Base-by-base conservation (phyloP, 2,113 vertebrate species). In the Mohoua ochrocephala region DNA sequence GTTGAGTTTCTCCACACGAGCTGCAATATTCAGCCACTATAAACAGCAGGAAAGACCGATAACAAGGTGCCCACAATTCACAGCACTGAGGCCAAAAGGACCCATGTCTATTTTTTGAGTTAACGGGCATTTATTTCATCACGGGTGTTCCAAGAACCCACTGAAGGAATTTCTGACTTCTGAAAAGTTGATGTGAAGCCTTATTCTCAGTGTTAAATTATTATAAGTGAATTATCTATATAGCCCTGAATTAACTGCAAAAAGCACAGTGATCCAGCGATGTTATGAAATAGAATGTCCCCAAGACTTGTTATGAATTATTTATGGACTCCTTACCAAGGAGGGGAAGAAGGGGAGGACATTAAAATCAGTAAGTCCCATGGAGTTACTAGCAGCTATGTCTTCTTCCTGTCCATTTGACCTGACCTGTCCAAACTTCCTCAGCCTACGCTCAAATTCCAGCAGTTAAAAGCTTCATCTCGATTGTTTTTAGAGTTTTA, bases 311-410 rank as follows among this genome's bases (percentile, higher is more conserved):
- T 8, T 33, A 11, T 1, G 2, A 53, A 63, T 49, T n/a, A 61
- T 26, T 68, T 87, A 49, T 63, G 2, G 23, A n/a, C 18, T n/a
- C 47, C 15, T 37, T 69, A 10, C 14, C 50, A 37, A 42, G 22
- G 3, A 1, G 1, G 3, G 33, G 16, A 10, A 37, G 15, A 49
- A 56, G 11, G 1, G 9, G 6, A 57, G 5, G 3, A 52, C 12
- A 50, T 27, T 11, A 69, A 39, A 59, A 35, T 27, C 53, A 53
- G 0, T 3, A 44, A 64, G 13, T 49, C 20, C 27, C 10, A 11
- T 2, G 30, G 12, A 50, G 16, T 45, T 50, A 26, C 15, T 30
- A 26, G 21, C 22, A 31, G 16, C 19, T 50, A 1, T 8, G n/a
- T 1, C 23, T 35, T 65, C 60, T 37, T 20, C 35, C 41, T 61